Conservation (phyloP, 2,888 invertebrate genomes). For the Glaucopsyche alexis region DNA sequence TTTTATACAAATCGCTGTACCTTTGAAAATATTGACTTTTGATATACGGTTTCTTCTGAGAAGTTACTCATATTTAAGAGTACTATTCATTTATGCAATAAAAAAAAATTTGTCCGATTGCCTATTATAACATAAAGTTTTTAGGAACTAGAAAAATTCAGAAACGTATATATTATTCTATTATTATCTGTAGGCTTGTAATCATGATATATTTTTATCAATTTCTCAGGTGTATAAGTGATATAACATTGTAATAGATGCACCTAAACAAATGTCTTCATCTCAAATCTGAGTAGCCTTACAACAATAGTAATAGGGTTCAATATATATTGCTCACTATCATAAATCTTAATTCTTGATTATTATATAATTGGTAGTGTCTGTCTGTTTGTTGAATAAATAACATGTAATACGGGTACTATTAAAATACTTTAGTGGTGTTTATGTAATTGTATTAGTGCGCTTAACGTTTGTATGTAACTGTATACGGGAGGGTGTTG, state of each 20-base stretch:
- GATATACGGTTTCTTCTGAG: too few relatives aligned
- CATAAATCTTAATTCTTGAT: conserved; percentile 38
- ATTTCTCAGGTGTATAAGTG: neutral
- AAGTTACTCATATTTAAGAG: too few relatives aligned
- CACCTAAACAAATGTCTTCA: conserved; percentile 9
- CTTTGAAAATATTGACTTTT: too few relatives aligned
- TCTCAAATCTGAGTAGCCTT: neutral
- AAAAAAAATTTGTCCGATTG: too few relatives aligned
- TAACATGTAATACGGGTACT: conserved; percentile 31
- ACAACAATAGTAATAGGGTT: neutral
- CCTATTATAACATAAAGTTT: too few relatives aligned
- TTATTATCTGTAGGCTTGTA: too few relatives aligned
- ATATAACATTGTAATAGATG: neutral
- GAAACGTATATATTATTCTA: too few relatives aligned
- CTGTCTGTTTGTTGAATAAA: conserved; percentile 37
- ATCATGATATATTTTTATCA: neutral
- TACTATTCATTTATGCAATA: too few relatives aligned
- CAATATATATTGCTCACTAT: neutral
- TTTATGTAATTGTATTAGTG: conserved; percentile 16
- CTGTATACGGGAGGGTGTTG: neutral
- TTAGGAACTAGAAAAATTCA: too few relatives aligned
- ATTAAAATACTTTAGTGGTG: conserved; percentile 21
- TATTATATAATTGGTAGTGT: conserved; percentile 38
- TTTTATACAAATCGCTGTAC: too few relatives aligned
- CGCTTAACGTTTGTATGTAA: neutral